Percentiles rank a stretch among this genome's conserved stretches.
Evolutionary conservation across 2,888 invertebrate species (phyloP).

Genomic region (Matsumyia berberina): DNA sequence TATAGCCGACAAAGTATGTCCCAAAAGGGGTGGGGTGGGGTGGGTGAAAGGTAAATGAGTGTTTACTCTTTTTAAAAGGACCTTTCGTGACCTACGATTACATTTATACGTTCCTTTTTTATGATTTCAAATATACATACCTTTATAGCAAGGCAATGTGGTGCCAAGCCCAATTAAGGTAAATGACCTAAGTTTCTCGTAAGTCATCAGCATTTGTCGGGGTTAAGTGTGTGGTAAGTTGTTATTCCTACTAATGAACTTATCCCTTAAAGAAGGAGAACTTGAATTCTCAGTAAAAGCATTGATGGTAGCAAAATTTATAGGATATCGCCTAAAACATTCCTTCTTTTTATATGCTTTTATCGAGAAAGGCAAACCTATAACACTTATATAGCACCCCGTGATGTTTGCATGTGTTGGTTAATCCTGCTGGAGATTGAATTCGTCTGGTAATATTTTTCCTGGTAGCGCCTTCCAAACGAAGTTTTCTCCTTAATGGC

Average conservation of each 20-base stretch:
- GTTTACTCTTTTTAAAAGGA: conserved; percentile 9
- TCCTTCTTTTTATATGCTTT: too few species aligned
- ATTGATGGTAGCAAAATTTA: background rate
- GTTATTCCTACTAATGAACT: background rate
- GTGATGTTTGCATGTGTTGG: too few species aligned
- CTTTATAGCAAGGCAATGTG: background rate
- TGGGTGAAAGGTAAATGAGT: background rate
- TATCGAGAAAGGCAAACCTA: too few species aligned
- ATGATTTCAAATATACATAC: background rate
- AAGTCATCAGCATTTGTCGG: conserved; percentile 30
- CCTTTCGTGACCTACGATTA: conserved; percentile 30
- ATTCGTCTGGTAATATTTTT: too few species aligned
- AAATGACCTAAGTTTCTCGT: conserved; percentile 6
- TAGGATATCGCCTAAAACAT: background rate
- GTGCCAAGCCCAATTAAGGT: conserved; percentile 25
- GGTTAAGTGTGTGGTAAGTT: conserved; percentile 36
- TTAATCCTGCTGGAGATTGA: too few species aligned
- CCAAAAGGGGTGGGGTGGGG: background rate
- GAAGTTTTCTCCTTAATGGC: too few species aligned
- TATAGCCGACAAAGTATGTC: background rate
- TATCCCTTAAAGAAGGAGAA: background rate
- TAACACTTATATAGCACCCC: too few species aligned
- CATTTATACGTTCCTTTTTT: background rate
- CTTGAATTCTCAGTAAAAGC: background rate
- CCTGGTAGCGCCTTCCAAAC: too few species aligned